Conservation (phyloP, 2,113 vertebrate species). For the Sebastes schlegelii region DNA sequence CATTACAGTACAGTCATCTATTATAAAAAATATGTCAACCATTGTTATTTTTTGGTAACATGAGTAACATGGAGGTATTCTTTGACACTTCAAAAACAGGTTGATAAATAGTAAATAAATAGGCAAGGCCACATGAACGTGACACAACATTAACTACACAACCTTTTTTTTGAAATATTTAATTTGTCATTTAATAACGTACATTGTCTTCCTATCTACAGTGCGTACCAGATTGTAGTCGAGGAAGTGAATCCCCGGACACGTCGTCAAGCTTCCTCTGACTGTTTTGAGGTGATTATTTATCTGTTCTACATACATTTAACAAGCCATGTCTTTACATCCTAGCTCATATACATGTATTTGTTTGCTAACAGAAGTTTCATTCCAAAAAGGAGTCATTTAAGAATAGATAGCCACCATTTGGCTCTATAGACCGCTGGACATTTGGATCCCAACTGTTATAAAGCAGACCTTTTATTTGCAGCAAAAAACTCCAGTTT, state of each 20-base stretch:
- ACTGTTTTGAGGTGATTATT: slow-evolving; percentile 90
- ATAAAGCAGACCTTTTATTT: background rate
- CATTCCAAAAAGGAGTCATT: background rate
- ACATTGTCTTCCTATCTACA: slow-evolving; percentile 64
- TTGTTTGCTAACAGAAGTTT: background rate
- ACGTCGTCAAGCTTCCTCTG: slow-evolving; percentile 89
- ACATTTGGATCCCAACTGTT: background rate
- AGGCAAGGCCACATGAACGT: background rate
- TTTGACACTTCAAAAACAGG: background rate
- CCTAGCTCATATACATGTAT: background rate
- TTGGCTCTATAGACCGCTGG: background rate
- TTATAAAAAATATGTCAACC: background rate
- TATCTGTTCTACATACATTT: background rate
- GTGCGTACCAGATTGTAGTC: slow-evolving; percentile 97
- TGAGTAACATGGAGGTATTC: background rate
- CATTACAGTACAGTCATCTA: background rate
- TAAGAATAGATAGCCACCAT: background rate
- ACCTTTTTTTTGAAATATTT: background rate
- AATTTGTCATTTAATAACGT: background rate
- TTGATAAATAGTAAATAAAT: background rate
- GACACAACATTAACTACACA: background rate
- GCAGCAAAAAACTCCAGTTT: background rate
- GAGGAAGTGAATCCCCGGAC: slow-evolving; percentile 92
- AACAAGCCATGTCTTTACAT: background rate
- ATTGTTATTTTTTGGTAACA: background rate